Base-by-base conservation (phyloP, 2,888 invertebrate species). In the Nephrotoma appendiculata region DNA sequence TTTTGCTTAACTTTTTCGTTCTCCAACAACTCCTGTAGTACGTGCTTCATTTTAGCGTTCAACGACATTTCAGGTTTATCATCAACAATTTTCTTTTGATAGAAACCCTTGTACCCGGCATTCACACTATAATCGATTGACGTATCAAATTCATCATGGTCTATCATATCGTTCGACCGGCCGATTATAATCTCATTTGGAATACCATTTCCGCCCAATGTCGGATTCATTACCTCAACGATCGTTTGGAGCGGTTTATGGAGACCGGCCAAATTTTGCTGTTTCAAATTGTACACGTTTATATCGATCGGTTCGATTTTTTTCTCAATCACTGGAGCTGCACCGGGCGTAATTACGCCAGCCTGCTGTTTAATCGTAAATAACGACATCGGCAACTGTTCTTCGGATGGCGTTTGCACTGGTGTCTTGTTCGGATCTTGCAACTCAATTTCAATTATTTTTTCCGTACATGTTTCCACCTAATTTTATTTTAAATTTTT, bases 381-480 rank as follows among this genome's bases (percentile, higher is more conserved):
- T 19, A 71, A 31, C 7, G 71, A 71, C 19, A 92, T 92, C 88
- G 92, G 91, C 86, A 91, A 93, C 92, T 90, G 94, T 90, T 91
- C 94, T 90, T 93, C 94, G 91, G 90, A 94, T 89, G 43, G 93
- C 93, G 87, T 91, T 92, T 87, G 94, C 94, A 12, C 93, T 89
- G 87, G 90, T 90, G 88, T 91, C 91, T 57, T 93, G 92, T 89
- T 93, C 90, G 89, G 94, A 92, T 92, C 94, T 92, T 90, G 93
- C 94, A 97, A 92, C 92, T 97, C 97, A 92, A 97, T 92, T 87
- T 97, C 97, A 92, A 97, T 96, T 89, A 97, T 97, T 93, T 97
- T 97, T 92, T 97, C 97, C 92, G 96, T 96, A 88, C 97, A 95
- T 88, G 97, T 97, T 94, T 97, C 97, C 91, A 97, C 97, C 97